A percentile compares a stretch with the other conserved stretches of the same genome.
phyloP scores from a whole-genome alignment of 2,797 vertebrate species.

The Oreonectes daqikongensis region DNA sequence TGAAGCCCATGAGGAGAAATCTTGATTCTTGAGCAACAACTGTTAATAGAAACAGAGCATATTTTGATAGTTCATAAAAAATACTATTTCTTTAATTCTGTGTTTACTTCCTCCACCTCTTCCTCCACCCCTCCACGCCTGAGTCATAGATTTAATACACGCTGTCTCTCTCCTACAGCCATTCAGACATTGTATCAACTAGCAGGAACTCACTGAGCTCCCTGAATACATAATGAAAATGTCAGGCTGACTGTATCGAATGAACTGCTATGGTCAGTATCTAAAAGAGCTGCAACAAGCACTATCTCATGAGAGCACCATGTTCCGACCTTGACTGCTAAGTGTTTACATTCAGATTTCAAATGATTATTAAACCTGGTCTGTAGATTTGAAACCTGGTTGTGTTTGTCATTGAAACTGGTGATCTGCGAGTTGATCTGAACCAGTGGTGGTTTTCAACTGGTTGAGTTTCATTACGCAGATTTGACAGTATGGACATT shows the following conservation, averaged over 20 bases:
- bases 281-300: not conserved
- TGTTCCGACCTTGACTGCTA: constrained; percentile 17
- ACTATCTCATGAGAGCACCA: not conserved
- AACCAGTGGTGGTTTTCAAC: not conserved
- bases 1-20: not conserved
- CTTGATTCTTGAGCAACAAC: not conserved
- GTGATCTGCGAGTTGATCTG: not conserved
- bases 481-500: not conserved
- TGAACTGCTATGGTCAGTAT: not conserved
- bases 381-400: not conserved
- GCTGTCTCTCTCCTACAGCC: constrained; percentile 31
- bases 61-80: too few species aligned
- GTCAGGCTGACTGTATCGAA: constrained; percentile 27
- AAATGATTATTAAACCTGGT: not conserved
- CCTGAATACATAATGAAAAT: constrained; percentile 23
- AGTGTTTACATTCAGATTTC: not conserved
- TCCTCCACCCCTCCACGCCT: constrained; percentile 17
- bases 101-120: constrained; percentile 2
- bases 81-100: not conserved
- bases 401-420: too few species aligned
- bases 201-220: constrained; percentile 30
- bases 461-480: not conserved
- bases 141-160: constrained; percentile 40
- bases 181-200: constrained; percentile 31
- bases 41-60: not conserved